A percentile compares a stretch with the other conserved stretches of the same genome.
Evolutionary conservation across 2,888 invertebrate genomes (phyloP).

Genomic region (Gymnoscelis rufifasciata): DNA sequence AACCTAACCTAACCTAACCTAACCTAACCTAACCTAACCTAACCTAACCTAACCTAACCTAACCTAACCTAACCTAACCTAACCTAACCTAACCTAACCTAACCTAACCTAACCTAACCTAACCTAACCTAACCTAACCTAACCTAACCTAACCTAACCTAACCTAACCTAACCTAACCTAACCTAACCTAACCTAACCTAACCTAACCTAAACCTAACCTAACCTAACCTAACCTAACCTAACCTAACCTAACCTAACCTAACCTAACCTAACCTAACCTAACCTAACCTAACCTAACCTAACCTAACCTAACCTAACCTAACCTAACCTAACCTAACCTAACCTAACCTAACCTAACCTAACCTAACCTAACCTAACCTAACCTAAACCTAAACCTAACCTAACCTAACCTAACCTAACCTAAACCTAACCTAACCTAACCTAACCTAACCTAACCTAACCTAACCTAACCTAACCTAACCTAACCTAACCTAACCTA

Average conservation of each 20-base stretch:
- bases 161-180: slow-evolving; percentile 20
- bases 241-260: slow-evolving; percentile 16
- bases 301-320: slow-evolving; percentile 17
- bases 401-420: slow-evolving; percentile 13
- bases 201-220: slow-evolving; percentile 18
- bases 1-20: slow-evolving; percentile 30
- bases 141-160: slow-evolving; percentile 22
- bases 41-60: slow-evolving; percentile 21
- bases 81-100: slow-evolving; percentile 15
- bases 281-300: slow-evolving; percentile 6
- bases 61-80: slow-evolving; percentile 16
- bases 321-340: slow-evolving; percentile 18
- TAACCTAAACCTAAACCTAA: slow-evolving; percentile 18
- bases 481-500: slow-evolving; percentile 21
- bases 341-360: slow-evolving; percentile 18
- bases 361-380: slow-evolving; percentile 17
- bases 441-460: slow-evolving; percentile 12
- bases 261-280: slow-evolving; percentile 13
- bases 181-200: slow-evolving; percentile 17
- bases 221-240: slow-evolving; percentile 13
- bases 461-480: slow-evolving; percentile 14
- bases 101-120: slow-evolving; percentile 18
- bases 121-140: slow-evolving; percentile 18
- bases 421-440: slow-evolving; percentile 18
- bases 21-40: slow-evolving; percentile 23